Evolutionary conservation across 2,888 invertebrate genomes (phyloP).

Genomic region (Anthophora plumipes): DNA sequence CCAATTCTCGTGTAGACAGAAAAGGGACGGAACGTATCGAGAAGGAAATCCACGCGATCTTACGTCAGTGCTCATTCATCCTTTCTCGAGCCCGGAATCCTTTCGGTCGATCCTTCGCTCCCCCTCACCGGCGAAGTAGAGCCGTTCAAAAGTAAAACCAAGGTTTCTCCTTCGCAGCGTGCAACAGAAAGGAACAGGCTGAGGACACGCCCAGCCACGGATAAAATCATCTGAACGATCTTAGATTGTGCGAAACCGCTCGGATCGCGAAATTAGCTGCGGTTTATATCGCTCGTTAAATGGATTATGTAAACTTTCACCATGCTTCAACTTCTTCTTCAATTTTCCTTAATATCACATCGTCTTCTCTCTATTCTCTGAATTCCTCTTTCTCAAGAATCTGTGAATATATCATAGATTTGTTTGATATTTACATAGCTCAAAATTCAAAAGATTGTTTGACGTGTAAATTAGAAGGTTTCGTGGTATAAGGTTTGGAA

Average conservation of each 20-base stretch:
- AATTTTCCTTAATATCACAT: not conserved
- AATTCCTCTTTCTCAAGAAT: no score
- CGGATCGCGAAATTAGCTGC: slow-evolving; percentile 43
- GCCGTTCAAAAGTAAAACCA: slow-evolving; percentile 76
- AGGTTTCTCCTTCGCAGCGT: slow-evolving; percentile 68
- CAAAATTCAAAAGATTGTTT: not conserved
- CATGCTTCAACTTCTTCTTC: not conserved
- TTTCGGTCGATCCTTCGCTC: slow-evolving; percentile 69
- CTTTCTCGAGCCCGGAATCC: slow-evolving; percentile 69
- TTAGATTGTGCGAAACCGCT: not conserved
- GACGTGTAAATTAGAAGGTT: no score
- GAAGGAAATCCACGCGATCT: slow-evolving; percentile 55
- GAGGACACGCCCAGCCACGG: slow-evolving; percentile 59
- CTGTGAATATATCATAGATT: no score
- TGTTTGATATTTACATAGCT: no score
- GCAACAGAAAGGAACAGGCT: slow-evolving; percentile 37
- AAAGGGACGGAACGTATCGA: slow-evolving; percentile 54
- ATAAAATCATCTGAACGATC: slow-evolving; percentile 47
- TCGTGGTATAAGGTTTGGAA: not conserved
- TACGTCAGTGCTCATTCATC: slow-evolving; percentile 74
- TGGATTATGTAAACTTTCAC: slow-evolving; percentile 64
- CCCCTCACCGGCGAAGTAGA: slow-evolving; percentile 24
- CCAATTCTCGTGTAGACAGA: not conserved
- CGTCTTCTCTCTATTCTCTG: not conserved
- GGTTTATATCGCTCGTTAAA: slow-evolving; percentile 31